Base-by-base conservation (phyloP, 2,113 vertebrate genomes). In the Tachysurus fulvidraco region DNA sequence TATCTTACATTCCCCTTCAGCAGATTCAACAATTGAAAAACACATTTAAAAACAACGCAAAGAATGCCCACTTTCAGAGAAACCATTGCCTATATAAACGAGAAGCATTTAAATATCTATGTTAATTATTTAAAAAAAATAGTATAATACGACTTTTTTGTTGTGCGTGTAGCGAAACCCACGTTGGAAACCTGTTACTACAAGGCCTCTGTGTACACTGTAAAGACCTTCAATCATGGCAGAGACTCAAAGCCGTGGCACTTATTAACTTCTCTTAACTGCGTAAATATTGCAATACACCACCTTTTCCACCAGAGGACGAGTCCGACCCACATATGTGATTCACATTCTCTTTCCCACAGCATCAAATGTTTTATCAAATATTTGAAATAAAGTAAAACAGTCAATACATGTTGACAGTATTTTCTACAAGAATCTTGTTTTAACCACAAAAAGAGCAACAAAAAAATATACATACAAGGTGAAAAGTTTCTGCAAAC, bases 21-120 rank as follows among this genome's bases (percentile, higher is more conserved):
- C 89, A 89, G 64, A 89, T 90, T 90, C 89, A 41, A 81, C 89
- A 83, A 30, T 1, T 13, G 0, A 16, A 4, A 59, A 17, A 59
- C 21, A 36, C 5, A 62, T 19, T 3, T 28, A 54, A 59, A 19
- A 46, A 76, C 2, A 30, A 50, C 21, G 19, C 46, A 13, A 41
- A 1, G 10, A 86, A 28, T 0, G 0, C 1, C 23, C 2, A 36
- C 2, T 71, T 65, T 4, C 16, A 5, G 19, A 2, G 0, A 8
- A 0, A 25, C 84, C 13, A 36, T 23, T 25, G 13, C 9, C 1
- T 52, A 0, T 5, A 65, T 7, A 28, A 19, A 21, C 25, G 23
- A 23, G 6, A 21, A 12, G 11, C 3, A 19, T 0, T 5, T 60
- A 41, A 62, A 11, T 0, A 19, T 7, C 0, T 12, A n/a, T n/a